These are phyloP conservation scores for Falco columbarius DNA, from an alignment of 2,797 vertebrate species.

Conservation along the genomic window DNA sequence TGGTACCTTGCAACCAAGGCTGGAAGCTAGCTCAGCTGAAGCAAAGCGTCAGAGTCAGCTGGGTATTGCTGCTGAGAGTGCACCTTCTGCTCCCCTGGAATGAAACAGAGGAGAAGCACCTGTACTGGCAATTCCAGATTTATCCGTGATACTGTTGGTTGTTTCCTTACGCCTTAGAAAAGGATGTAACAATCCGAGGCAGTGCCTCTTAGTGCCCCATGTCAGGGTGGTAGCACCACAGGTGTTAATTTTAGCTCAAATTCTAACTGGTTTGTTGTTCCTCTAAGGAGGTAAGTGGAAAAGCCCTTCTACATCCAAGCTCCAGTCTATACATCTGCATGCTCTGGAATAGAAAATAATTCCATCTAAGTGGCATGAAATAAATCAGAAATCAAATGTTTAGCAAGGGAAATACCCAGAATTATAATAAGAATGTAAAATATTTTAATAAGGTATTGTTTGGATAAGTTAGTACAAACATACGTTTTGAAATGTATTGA, in stretches of 20 bases:
- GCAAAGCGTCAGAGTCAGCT: background rate
- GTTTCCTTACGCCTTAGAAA: background rate
- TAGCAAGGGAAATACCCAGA: background rate
- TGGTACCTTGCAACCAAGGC: background rate
- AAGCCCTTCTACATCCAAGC: rapidly evolving
- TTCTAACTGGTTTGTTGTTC: background rate
- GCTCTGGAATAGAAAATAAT: background rate
- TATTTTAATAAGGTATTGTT: background rate
- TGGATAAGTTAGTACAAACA: background rate
- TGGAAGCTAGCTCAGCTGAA: background rate
- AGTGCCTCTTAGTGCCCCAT: background rate
- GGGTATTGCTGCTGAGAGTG: background rate
- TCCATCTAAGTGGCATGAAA: background rate
- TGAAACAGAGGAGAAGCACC: background rate
- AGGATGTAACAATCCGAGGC: background rate
- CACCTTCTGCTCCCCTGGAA: background rate
- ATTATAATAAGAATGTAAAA: background rate
- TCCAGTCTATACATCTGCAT: background rate
- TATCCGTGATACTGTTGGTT: background rate
- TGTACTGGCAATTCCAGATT: background rate
- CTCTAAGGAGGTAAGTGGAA: background rate
- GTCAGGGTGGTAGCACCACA: background rate
- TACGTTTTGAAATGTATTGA: background rate
- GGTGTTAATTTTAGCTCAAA: background rate
- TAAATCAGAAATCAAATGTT: background rate